Percentiles rank a stretch among this genome's conserved stretches.
Conservation (phyloP, 2,113 vertebrate genomes). For the Ciconia stormi region DNA sequence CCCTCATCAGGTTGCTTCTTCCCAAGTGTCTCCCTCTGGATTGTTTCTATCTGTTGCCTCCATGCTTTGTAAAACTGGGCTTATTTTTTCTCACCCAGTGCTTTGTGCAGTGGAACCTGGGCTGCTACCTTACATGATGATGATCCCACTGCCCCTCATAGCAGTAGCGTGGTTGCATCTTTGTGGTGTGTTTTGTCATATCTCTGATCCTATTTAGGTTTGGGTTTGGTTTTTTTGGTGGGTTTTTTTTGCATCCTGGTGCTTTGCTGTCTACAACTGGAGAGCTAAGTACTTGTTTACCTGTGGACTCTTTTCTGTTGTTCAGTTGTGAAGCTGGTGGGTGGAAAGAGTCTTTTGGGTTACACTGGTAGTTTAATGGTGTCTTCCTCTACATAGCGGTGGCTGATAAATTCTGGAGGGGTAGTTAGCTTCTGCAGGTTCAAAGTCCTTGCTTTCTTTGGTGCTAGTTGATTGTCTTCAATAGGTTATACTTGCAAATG, state of each 20-base stretch:
- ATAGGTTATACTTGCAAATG: not conserved
- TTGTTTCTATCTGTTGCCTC: not conserved
- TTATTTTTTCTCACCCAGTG: not conserved
- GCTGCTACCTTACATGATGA: fast-evolving
- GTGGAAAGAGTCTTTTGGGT: not conserved
- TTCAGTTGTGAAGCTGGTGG: not conserved
- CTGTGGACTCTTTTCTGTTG: not conserved
- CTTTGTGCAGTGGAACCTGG: not conserved
- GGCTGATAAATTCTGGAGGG: not conserved
- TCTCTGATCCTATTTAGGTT: not conserved
- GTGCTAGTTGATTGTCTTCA: not conserved
- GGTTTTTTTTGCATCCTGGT: not conserved
- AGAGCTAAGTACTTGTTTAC: not conserved
- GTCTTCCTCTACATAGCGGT: not conserved
- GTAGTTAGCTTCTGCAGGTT: not conserved
- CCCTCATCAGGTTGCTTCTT: not conserved
- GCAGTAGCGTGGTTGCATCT: not conserved
- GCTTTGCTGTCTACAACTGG: not conserved
- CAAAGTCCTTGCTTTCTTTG: not conserved
- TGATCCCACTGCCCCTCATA: not conserved
- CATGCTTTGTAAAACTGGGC: not conserved
- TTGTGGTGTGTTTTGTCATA: not conserved
- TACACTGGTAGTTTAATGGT: not conserved
- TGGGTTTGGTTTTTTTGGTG: too few species aligned
- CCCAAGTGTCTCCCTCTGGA: not conserved